Base-by-base conservation (phyloP, 1,140 invertebrate genomes). In the Ganaspis sp. region DNA sequence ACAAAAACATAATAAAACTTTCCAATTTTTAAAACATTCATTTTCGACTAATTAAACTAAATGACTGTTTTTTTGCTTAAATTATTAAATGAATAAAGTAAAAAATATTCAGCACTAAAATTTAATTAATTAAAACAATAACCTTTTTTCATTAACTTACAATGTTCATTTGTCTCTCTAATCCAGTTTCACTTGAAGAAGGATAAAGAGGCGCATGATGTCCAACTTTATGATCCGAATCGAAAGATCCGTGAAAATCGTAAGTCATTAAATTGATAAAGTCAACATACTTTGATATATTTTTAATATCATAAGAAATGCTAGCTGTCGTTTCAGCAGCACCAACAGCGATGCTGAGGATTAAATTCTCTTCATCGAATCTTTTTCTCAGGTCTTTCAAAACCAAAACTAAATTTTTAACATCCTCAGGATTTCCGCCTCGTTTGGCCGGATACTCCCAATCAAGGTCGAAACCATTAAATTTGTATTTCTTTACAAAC, bases 391-490 rank as follows among this genome's bases (percentile, higher is more conserved):
- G 78, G 80, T 93, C 92, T 29, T 88, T 85, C 23, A 93, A 71
- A 1, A 94, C 85, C 0, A 84, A 77, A 0, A 92, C 87, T 53
- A 91, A 93, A 81, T 93, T 93, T 23, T 86, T 75, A 12, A 91
- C 91, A 77, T 92, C 91, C 4, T 87, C 86, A 1, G 92, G 74
- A 9, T 90, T 88, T 1, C 94, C 93, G 64, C 95, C 95, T 53
- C 95, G 87, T 79, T 94, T 93, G 12, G 90, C 92, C 0, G 95
- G 96, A 83, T 96, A 96, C 82, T 97, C 95, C 96, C 96, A 97
- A 85, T 97, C 95, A 12, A 97, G 19, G 85, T 97, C 96, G 1
- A 97, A 91, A 0, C 96, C 96, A 88, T 97, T 95, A 75, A 97
- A 97, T 6, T 92, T 90, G 83, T 96, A 92, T n/a, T 92, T 92